phyloP scores from a whole-genome alignment of 1,140 invertebrate genomes.

The Schmidtea mediterranea region DNA sequence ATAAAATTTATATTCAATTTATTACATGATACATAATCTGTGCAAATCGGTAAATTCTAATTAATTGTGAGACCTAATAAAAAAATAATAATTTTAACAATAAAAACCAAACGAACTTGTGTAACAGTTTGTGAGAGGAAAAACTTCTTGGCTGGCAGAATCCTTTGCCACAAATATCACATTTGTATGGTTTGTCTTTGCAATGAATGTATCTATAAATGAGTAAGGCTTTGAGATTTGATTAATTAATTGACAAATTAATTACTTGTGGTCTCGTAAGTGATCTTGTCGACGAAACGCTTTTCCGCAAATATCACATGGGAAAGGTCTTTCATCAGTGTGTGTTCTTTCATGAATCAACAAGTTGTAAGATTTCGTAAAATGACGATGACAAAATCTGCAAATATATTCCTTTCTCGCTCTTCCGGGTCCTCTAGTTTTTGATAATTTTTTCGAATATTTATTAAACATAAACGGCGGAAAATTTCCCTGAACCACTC shows the following conservation, averaged over 20 bases:
- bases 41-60: too few species aligned
- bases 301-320: slow-evolving; percentile 87
- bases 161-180: slow-evolving; percentile 70
- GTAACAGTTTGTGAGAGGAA: slow-evolving; percentile 53
- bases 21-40: too few species aligned
- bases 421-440: slow-evolving; percentile 23
- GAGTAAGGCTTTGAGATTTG: too few species aligned
- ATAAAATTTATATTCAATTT: too few species aligned
- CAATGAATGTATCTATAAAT: slow-evolving; percentile 70
- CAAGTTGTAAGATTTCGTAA: slow-evolving; percentile 90
- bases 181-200: slow-evolving; percentile 87
- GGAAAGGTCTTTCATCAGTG: slow-evolving; percentile 81
- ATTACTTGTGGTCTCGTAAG: slow-evolving; percentile 68
- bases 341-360: slow-evolving; percentile 86
- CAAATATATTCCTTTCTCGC: slow-evolving; percentile 83
- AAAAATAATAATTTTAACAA: background rate
- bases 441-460: background rate
- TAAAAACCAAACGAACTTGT: slow-evolving; percentile 6
- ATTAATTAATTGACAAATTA: too few species aligned
- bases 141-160: slow-evolving; percentile 77
- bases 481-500: too few species aligned
- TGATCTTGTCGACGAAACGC: slow-evolving; percentile 83
- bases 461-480: too few species aligned
- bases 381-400: slow-evolving; percentile 79
- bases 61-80: too few species aligned